Percentiles rank a stretch among this genome's conserved stretches.
phyloP scores from a whole-genome alignment of 2,888 invertebrate genomes.

The Chrysomela aeneicollis region DNA sequence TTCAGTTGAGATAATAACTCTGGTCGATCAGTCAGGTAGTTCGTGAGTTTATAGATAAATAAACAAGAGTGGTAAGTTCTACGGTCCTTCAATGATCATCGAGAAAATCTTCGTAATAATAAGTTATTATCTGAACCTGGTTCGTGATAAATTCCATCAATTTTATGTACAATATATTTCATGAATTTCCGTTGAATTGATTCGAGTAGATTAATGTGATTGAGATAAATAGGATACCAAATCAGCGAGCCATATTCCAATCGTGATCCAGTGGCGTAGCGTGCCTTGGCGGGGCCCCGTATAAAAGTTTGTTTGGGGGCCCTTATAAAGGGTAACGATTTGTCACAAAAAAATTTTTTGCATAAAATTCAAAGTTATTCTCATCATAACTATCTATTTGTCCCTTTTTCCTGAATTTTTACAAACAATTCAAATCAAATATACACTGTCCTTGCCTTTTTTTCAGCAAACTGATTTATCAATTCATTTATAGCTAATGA shows the following conservation, averaged over 20 bases:
- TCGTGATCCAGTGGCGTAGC: too few relatives aligned
- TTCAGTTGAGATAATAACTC: conserved; percentile 16
- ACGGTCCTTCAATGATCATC: background rate
- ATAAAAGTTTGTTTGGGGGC: too few relatives aligned
- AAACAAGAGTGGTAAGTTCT: conserved; percentile 5
- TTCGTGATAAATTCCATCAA: conserved; percentile 13
- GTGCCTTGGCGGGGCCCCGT: too few relatives aligned
- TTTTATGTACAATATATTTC: conserved; percentile 16
- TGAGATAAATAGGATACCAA: conserved; percentile 8
- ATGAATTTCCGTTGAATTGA: conserved; percentile 12
- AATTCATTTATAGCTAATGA: too few relatives aligned
- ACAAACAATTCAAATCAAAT: too few relatives aligned
- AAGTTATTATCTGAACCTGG: conserved; percentile 6
- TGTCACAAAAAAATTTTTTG: too few relatives aligned
- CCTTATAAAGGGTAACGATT: background rate
- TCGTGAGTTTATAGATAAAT: conserved; percentile 6
- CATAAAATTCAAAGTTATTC: too few relatives aligned
- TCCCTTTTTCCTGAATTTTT: too few relatives aligned
- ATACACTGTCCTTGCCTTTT: too few relatives aligned
- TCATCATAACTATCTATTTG: too few relatives aligned
- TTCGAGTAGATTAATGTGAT: conserved; percentile 8
- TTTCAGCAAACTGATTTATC: too few relatives aligned
- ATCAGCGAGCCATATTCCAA: conserved; percentile 14
- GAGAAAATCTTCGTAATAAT: conserved; percentile 1
- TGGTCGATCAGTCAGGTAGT: conserved; percentile 5